Evolutionary conservation across 2,113 vertebrate species (phyloP).

Genomic region (Quiscalus mexicanus): DNA sequence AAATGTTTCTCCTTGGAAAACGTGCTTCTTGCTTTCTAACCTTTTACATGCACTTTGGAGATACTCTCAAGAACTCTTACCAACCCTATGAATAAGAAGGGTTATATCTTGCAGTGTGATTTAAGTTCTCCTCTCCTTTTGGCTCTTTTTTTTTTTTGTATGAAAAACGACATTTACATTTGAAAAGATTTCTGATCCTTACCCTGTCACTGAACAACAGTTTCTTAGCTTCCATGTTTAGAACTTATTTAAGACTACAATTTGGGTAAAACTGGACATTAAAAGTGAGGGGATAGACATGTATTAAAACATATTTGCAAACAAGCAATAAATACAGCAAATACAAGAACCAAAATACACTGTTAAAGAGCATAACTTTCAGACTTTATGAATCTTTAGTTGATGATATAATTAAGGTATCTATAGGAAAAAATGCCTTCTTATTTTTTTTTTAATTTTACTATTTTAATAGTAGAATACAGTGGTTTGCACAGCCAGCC

Average conservation of each 20-base stretch:
- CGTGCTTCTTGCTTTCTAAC: background rate
- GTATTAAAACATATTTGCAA: background rate
- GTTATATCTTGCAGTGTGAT: background rate
- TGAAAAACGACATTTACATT: background rate
- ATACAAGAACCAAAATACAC: background rate
- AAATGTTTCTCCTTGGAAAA: background rate
- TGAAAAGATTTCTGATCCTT: background rate
- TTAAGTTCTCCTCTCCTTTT: background rate
- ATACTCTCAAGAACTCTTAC: background rate
- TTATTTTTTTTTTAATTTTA: background rate
- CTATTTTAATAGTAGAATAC: background rate
- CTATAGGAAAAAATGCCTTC: background rate
- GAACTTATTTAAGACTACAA: background rate
- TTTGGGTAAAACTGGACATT: background rate
- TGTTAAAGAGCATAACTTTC: background rate
- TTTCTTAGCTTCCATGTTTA: background rate
- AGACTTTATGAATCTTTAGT: background rate
- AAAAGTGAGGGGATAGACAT: background rate
- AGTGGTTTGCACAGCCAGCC: background rate
- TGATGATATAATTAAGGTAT: background rate
- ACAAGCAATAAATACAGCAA: background rate
- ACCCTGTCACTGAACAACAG: background rate
- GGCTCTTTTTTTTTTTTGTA: background rate
- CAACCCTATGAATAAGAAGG: background rate
- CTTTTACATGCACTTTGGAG: background rate